Evolutionary conservation across 2,797 vertebrate genomes (phyloP).

Genomic region (Rhinoraja longicauda): DNA sequence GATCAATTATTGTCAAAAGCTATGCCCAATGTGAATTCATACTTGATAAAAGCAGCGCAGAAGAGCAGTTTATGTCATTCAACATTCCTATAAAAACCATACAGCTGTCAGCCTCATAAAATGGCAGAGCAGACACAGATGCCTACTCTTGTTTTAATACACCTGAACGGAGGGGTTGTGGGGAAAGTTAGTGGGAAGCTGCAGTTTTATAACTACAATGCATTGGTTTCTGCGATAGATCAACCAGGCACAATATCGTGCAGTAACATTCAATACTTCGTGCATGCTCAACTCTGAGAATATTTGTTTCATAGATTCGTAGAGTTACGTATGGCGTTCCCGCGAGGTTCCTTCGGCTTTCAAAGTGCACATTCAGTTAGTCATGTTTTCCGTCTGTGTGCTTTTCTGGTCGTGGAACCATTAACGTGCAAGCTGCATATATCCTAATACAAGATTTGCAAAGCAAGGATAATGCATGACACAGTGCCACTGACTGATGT

Average conservation of each 20-base stretch:
- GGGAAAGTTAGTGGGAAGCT: not conserved
- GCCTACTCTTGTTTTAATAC: not conserved
- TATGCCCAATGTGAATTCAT: constrained; percentile 17
- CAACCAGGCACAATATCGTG: not conserved
- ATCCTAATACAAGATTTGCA: not conserved
- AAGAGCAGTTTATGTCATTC: not conserved
- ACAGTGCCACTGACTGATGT: not conserved
- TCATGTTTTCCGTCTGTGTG: not conserved
- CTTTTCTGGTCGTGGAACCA: not conserved
- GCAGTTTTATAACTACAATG: not conserved
- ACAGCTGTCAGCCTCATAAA: constrained; percentile 1
- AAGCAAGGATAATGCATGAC: constrained; percentile 16
- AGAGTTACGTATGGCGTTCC: too few species aligned
- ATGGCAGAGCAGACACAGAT: constrained; percentile 19
- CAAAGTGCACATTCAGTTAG: not conserved
- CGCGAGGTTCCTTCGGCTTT: not conserved
- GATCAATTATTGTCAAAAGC: not conserved
- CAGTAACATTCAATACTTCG: not conserved
- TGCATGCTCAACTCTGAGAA: not conserved
- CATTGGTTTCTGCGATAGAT: not conserved
- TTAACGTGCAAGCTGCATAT: not conserved
- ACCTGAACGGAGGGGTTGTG: not conserved
- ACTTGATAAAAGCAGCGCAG: not conserved
- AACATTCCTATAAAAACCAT: not conserved
- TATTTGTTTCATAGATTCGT: not conserved